Conservation (phyloP, 1,140 invertebrate genomes). For the Hycleus phaleratus region DNA sequence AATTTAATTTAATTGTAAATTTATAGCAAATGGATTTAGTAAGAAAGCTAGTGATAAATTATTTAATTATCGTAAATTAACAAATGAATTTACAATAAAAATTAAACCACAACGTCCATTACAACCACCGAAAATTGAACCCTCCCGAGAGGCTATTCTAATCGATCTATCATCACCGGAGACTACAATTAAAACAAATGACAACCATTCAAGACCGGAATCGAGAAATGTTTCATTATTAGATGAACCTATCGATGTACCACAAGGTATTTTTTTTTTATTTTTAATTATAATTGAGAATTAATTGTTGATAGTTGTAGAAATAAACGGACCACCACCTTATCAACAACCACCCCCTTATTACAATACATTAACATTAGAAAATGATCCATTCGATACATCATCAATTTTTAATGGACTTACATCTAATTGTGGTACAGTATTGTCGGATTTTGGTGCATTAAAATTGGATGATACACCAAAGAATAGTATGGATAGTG, state of each 20-base stretch:
- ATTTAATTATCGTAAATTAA: conserved; percentile 68
- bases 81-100: conserved; percentile 50
- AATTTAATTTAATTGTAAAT: neutral
- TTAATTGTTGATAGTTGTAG: no score
- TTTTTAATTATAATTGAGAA: conserved; percentile 11
- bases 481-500: neutral
- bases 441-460: neutral
- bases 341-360: conserved; percentile 46
- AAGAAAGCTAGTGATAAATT: conserved; percentile 40
- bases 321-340: conserved; percentile 41
- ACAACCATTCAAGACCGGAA: conserved; percentile 3
- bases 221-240: conserved; percentile 52
- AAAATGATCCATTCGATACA: conserved; percentile 57
- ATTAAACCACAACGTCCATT: conserved; percentile 46
- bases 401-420: conserved; percentile 21
- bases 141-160: conserved; percentile 47
- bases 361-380: conserved; percentile 33
- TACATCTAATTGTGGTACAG: conserved; percentile 15
- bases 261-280: conserved; percentile 36
- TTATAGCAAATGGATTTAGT: conserved; percentile 18
- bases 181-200: conserved; percentile 26
- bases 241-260: conserved; percentile 69
- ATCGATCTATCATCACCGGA: conserved; percentile 57
- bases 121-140: conserved; percentile 40
- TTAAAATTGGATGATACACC: neutral